Base-by-base conservation (phyloP, 2,888 invertebrate species). In the Orgyia antiqua region DNA sequence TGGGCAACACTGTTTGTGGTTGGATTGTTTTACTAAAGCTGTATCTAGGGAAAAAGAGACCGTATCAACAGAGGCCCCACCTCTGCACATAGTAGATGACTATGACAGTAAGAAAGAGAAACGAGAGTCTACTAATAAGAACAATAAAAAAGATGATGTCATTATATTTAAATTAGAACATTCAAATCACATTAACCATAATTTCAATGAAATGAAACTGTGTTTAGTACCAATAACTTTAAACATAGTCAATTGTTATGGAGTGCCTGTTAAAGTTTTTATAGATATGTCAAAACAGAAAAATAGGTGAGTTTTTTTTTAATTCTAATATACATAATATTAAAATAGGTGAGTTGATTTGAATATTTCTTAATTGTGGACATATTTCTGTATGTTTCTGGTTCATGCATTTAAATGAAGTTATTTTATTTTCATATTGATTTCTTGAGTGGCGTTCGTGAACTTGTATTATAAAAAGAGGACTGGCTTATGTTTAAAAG, bases 151-250 rank as follows among this genome's bases (percentile, higher is more conserved):
- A 48, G 87, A 86, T 46, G 82, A 89, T 55, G 64, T 74, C 2
- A 87, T 91, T 25, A 84, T 88, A 29, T 90, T 89, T 51, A 88
- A 83, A 56, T 62, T 92, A 45, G 83, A 88, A 39, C 90, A 91
- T 68, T 80, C 87, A 13, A 75, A 88, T 32, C 65, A 86, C 33
- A 79, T 91, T 10, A 64, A 68, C 27, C 93, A 94, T 66, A 82
- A 92, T 63, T 94, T 94, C 58, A 67, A 74, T 19, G 68, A 68
- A 36, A 86, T 70, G 34, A 88, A 87, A 51, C 59, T 93, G 36
- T 93, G 93, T 58, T 69, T 91, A 42, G 87, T 93, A 42, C 92
- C 92, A 11, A 89, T 94, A 2, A 88, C 87, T 33, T 75, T 94
- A 45, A 86, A 89, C 39, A 68, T 93, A 44, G 91, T 92, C 36